phyloP scores from a whole-genome alignment of 2,113 vertebrate genomes.

The Fregata magnificens region DNA sequence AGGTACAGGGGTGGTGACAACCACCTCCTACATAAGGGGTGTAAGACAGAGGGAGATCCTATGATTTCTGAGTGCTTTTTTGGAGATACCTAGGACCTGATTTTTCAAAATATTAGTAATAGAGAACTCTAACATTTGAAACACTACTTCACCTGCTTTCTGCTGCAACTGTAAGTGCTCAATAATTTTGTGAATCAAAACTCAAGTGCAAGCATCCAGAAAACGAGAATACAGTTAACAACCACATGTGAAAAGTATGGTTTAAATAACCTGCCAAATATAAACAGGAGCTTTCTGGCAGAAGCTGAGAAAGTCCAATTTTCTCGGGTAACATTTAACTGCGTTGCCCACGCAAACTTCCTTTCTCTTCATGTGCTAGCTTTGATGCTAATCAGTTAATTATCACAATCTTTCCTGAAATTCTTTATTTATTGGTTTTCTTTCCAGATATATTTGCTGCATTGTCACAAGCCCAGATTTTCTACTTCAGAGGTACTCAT shows the following conservation, averaged over 20 bases:
- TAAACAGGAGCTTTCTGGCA: neutral
- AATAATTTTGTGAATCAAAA: neutral
- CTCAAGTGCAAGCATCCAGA: neutral
- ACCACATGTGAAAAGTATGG: neutral
- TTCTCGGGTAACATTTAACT: neutral
- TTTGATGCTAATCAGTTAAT: neutral
- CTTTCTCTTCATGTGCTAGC: neutral
- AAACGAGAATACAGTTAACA: neutral
- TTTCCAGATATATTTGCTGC: neutral
- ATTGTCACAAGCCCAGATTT: neutral
- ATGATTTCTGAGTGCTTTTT: neutral
- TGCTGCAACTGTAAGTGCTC: neutral
- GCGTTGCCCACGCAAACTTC: neutral
- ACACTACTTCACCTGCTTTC: neutral
- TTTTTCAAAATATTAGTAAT: neutral
- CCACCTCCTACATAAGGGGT: neutral
- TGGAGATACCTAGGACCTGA: neutral
- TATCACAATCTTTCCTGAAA: neutral
- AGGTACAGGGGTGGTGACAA: neutral
- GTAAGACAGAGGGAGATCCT: neutral
- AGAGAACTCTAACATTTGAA: neutral
- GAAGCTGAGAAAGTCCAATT: neutral
- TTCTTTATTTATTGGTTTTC: neutral
- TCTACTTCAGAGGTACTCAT: neutral
- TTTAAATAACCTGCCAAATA: neutral